These are phyloP conservation scores for Spea bombifrons DNA, from an alignment of 2,113 vertebrate genomes.

Conservation along the genomic window DNA sequence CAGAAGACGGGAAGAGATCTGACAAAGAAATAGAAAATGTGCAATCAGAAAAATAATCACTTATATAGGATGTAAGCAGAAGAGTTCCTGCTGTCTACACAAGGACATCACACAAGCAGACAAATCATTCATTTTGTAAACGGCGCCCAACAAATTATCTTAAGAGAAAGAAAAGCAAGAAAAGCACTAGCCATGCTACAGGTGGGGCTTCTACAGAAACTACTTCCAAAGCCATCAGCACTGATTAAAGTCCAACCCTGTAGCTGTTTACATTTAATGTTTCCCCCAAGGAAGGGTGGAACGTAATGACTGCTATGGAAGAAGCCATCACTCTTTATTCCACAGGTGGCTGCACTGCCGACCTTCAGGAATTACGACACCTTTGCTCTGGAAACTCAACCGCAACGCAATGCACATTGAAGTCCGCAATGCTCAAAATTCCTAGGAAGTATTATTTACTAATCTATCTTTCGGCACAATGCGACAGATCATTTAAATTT, in stretches of 20 bases:
- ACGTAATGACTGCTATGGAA: conserved; percentile 6
- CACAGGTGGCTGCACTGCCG: background rate
- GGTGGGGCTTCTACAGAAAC: background rate
- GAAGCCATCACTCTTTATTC: conserved; percentile 14
- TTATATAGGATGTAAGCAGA: too few species aligned
- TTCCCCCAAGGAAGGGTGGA: background rate
- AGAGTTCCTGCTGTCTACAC: too few species aligned
- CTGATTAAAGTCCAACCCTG: conserved; percentile 1
- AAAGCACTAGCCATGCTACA: background rate
- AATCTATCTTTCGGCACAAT: too few species aligned
- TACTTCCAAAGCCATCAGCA: background rate
- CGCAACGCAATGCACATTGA: background rate
- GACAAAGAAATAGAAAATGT: too few species aligned
- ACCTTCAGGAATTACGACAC: conserved; percentile 1
- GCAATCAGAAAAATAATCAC: too few species aligned
- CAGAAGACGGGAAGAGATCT: too few species aligned
- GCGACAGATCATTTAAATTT: too few species aligned
- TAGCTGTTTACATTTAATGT: background rate
- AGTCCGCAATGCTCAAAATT: too few species aligned
- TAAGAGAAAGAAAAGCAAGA: background rate
- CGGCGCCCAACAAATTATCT: background rate
- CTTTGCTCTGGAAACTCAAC: background rate
- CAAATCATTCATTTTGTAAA: background rate
- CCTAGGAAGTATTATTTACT: too few species aligned
- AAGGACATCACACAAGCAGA: too few species aligned